phyloP scores from a whole-genome alignment of 64 coral and sea anemone genomes.

The Montipora capricornis region DNA sequence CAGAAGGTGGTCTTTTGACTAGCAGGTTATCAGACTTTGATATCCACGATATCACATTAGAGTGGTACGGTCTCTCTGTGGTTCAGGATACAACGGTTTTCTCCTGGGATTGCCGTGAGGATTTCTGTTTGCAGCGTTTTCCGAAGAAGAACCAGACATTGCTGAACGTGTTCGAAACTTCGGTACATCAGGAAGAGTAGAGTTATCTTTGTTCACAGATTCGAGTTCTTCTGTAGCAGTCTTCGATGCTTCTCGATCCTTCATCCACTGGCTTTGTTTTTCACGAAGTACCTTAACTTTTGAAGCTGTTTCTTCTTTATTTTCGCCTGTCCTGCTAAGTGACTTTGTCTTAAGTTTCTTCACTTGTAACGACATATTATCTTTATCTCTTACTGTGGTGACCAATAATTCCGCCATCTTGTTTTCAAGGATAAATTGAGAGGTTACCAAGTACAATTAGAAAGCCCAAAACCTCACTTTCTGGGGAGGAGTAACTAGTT shows the following conservation, averaged over 20 bases:
- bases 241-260: constrained; percentile 79
- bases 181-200: constrained; percentile 38
- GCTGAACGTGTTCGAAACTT: constrained; percentile 7
- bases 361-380: constrained; percentile 74
- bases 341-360: constrained; percentile 63
- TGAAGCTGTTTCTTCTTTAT: constrained; percentile 72
- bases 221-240: constrained; percentile 6
- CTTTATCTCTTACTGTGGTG: background rate
- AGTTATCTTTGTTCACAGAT: constrained; percentile 15
- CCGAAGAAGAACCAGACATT: background rate
- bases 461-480: background rate
- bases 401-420: constrained; percentile 66
- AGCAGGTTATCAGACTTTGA: background rate
- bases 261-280: constrained; percentile 93
- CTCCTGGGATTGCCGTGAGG: background rate
- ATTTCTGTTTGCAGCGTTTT: no score
- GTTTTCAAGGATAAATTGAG: background rate
- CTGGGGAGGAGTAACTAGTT: background rate
- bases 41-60: constrained; percentile 82
- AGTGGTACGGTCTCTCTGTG: constrained; percentile 66
- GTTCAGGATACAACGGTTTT: constrained; percentile 81
- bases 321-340: constrained; percentile 31
- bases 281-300: constrained; percentile 89
- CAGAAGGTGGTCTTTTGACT: no score
- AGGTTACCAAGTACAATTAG: constrained; percentile 43